Conservation (phyloP, 2,888 invertebrate species). For the Ochropleura plecta region DNA sequence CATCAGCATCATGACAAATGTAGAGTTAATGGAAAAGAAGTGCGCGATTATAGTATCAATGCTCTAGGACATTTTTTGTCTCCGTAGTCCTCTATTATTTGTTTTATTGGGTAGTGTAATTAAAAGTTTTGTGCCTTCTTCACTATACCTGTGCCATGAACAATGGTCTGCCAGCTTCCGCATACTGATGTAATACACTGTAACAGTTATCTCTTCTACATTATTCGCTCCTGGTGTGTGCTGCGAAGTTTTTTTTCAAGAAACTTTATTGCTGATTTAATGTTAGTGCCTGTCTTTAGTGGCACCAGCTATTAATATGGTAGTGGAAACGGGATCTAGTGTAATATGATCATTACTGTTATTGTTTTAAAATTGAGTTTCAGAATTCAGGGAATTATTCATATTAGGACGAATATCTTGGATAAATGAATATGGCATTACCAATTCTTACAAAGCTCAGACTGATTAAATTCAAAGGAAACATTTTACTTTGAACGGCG, state of each 20-base stretch:
- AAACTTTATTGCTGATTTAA: slow-evolving; percentile 55
- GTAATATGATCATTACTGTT: slow-evolving; percentile 47
- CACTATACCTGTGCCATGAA: slow-evolving; percentile 55
- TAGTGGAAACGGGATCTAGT: slow-evolving; percentile 19
- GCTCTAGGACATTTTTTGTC: background rate
- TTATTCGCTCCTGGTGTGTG: slow-evolving; percentile 56
- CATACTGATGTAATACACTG: slow-evolving; percentile 73
- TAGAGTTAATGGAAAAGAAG: background rate
- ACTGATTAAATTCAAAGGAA: background rate
- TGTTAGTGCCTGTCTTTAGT: slow-evolving; percentile 37
- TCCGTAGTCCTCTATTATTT: background rate
- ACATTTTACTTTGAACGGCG: background rate
- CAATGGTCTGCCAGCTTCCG: slow-evolving; percentile 76
- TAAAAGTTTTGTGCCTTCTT: slow-evolving; percentile 37
- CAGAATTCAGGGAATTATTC: slow-evolving; percentile 9
- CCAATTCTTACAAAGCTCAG: background rate
- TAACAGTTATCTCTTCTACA: slow-evolving; percentile 57
- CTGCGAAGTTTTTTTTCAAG: slow-evolving; percentile 47
- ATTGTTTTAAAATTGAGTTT: slow-evolving; percentile 6
- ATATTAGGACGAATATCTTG: background rate
- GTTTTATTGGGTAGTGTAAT: background rate
- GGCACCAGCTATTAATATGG: slow-evolving; percentile 47
- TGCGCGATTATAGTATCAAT: background rate
- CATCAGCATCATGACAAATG: background rate
- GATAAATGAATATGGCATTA: background rate